Evolutionary conservation across 2,888 invertebrate species (phyloP), one percentile per base, ranked within the genome.

Genomic region (Pheosia gnoma): DNA sequence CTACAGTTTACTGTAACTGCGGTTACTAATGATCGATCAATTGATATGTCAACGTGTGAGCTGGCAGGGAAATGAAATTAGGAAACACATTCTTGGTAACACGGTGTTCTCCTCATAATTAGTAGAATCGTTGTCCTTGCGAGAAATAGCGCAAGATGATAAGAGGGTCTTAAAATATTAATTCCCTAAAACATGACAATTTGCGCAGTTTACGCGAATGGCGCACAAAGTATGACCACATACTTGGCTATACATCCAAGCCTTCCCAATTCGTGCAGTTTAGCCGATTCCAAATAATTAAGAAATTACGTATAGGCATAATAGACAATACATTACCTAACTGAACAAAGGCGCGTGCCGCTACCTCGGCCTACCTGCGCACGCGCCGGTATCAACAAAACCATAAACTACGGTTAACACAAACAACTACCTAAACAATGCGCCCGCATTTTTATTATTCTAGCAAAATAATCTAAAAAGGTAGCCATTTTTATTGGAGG

Each of bases 401-500:
- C 56, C 56, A 56, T 56, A 56, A 56, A 56, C 41, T 13, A 55
- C 11, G 10, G n/a, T 38, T 55, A 4, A 39, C 39, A 13, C 25
- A 56, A 39, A 56, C 41, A 52, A 41, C 36, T 37, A 36, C 37
- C 25, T 25, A 25, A 45, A 59, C 62, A 62, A 62, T 62, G 57
- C 52, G 25, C 59, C 62, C 62, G 62, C 45, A 62, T 56, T 41
- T 41, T 56, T 56, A 56, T 41, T 41, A 41, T 11, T 56, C 13
- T 5, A 56, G 11, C 11, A 58, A 56, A 8, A 49, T 39, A 5
- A 45, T 57, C 53, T 45, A 59, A 56, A 60, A 66, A 62, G 65
- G 63, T 56, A 56, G 53, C 37, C 36, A 53, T 11, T 62, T 62
- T 53, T 53, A 53, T 53, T 36, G 37, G 5, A 53, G 13, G 41